These are phyloP conservation scores for Mustela nigripes DNA, from an alignment of 2,113 vertebrate genomes.

Conservation along the genomic window DNA sequence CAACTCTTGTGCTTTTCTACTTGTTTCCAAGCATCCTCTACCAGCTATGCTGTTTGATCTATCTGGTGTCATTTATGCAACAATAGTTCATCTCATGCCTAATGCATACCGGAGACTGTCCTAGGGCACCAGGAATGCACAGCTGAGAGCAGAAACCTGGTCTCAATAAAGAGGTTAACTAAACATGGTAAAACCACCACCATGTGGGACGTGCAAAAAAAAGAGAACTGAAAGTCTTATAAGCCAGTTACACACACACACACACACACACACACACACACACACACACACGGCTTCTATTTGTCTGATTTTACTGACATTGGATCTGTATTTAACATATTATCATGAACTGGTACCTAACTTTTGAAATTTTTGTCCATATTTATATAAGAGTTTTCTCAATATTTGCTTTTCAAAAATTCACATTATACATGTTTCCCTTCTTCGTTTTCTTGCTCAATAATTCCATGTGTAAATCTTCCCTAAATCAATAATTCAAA, in stretches of 20 bases:
- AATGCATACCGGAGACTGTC: too few relatives aligned
- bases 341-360: neutral
- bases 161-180: neutral
- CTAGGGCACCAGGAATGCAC: neutral
- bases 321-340: neutral
- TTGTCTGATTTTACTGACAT: neutral
- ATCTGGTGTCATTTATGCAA: neutral
- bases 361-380: neutral
- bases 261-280: neutral
- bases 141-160: neutral
- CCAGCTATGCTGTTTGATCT: rapidly evolving
- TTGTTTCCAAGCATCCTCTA: neutral
- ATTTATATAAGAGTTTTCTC: neutral
- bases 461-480: neutral
- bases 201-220: neutral
- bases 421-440: neutral
- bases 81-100: neutral
- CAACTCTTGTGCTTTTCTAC: neutral
- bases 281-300: neutral
- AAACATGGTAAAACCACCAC: too few relatives aligned
- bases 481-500: neutral
- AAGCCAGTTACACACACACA: neutral
- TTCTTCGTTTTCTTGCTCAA: neutral
- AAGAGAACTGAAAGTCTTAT: neutral
- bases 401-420: neutral